phyloP scores from a whole-genome alignment of 2,888 invertebrate genomes.

The Smittia aterrima region DNA sequence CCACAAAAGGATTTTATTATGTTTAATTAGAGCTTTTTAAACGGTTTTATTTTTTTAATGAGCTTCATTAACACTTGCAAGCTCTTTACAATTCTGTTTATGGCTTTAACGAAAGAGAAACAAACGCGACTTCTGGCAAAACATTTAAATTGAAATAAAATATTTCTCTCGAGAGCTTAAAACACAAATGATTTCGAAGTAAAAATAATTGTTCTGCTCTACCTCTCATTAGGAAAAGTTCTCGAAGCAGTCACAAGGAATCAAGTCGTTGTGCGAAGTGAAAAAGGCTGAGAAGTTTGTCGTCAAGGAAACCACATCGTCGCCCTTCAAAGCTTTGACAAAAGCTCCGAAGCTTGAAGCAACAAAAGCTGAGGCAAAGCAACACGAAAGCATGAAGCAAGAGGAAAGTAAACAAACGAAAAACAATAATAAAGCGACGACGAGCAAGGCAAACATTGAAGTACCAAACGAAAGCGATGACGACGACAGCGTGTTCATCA shows the following conservation, averaged over 20 bases:
- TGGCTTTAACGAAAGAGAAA: background rate
- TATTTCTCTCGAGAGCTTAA: background rate
- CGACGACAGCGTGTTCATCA: constrained; percentile 37
- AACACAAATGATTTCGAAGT: background rate
- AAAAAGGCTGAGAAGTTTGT: constrained; percentile 8
- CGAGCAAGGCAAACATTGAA: background rate
- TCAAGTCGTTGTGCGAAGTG: constrained; percentile 13
- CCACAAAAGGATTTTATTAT: too few species aligned
- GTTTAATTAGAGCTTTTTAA: background rate
- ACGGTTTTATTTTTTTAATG: background rate
- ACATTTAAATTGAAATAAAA: background rate
- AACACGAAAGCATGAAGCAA: background rate
- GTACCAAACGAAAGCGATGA: constrained; percentile 16
- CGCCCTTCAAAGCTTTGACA: constrained; percentile 20
- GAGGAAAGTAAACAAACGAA: background rate
- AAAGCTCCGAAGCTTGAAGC: constrained; percentile 17
- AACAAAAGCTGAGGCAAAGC: background rate
- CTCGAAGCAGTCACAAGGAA: background rate
- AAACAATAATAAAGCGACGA: constrained; percentile 38
- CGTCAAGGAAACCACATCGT: background rate
- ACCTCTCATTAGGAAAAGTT: constrained; percentile 8
- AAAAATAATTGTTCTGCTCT: background rate
- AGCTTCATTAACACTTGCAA: constrained; percentile 1
- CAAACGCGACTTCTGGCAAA: too few species aligned
- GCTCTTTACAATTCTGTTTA: background rate